Evolutionary conservation across 2,888 invertebrate genomes (phyloP).

Genomic region (Limenitis camilla): DNA sequence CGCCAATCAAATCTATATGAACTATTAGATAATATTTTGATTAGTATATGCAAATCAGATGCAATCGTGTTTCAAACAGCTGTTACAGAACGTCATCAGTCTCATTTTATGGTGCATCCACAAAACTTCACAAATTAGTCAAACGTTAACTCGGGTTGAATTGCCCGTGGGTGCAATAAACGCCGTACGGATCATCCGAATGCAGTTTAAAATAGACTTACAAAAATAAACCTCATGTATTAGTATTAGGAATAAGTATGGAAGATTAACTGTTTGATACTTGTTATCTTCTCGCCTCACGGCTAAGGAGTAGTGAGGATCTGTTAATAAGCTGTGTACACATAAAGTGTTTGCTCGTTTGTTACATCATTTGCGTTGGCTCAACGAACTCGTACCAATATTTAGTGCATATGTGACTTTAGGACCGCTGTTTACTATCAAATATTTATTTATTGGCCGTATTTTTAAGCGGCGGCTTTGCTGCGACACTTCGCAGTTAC

Average conservation of each 20-base stretch:
- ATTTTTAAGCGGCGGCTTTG: conserved; percentile 51
- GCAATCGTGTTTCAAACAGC: conserved; percentile 39
- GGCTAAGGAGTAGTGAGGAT: conserved; percentile 44
- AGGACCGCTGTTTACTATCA: conserved; percentile 61
- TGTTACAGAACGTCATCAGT: conserved; percentile 43
- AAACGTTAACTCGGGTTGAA: conserved; percentile 66
- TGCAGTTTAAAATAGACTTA: conserved; percentile 44
- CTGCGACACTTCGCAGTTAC: conserved; percentile 55
- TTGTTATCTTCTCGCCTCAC: conserved; percentile 28
- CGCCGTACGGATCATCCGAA: conserved; percentile 55
- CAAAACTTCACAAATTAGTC: conserved; percentile 72
- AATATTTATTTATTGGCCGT: conserved; percentile 65
- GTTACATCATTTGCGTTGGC: conserved; percentile 67
- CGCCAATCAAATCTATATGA: too few relatives aligned
- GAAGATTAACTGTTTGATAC: background rate
- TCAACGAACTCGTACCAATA: conserved; percentile 66
- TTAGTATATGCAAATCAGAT: too few relatives aligned
- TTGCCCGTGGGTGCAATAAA: conserved; percentile 69
- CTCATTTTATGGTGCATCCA: conserved; percentile 53
- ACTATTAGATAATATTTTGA: too few relatives aligned
- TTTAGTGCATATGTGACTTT: conserved; percentile 65
- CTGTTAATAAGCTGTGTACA: conserved; percentile 67
- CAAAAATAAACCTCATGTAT: conserved; percentile 6
- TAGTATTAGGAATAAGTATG: conserved; percentile 9
- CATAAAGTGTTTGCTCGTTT: conserved; percentile 61